These are phyloP conservation scores for Toxotes lorentzi DNA, from an alignment of 2,797 vertebrate species.

Conservation along the genomic window DNA sequence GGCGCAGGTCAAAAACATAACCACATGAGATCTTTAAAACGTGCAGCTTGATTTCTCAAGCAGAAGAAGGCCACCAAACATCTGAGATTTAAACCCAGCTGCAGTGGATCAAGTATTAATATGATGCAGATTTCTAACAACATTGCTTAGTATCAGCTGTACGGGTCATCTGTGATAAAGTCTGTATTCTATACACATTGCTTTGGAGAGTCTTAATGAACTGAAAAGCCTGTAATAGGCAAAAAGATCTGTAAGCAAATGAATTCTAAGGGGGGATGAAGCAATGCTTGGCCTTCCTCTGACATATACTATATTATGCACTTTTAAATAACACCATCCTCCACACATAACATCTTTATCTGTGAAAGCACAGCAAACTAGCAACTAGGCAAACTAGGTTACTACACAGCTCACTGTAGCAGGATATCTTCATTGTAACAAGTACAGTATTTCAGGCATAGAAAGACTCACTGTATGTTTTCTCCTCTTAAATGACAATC, in stretches of 20 bases:
- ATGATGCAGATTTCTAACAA: not conserved
- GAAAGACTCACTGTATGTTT: not conserved
- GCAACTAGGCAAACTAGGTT: constrained; percentile 13
- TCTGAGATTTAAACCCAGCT: not conserved
- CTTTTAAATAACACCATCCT: constrained; percentile 44
- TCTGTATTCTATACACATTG: constrained; percentile 28
- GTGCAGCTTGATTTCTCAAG: not conserved
- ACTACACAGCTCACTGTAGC: constrained; percentile 28
- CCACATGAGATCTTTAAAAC: not conserved
- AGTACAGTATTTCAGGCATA: not conserved
- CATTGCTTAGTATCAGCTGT: constrained; percentile 13
- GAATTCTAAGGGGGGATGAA: constrained; percentile 9
- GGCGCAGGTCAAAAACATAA: not conserved
- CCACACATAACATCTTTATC: constrained; percentile 38
- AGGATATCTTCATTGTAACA: not conserved
- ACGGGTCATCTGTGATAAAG: not conserved
- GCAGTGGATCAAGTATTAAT: not conserved
- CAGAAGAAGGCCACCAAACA: constrained; percentile 8
- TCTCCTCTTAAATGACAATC: not conserved
- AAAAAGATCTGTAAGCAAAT: constrained; percentile 32
- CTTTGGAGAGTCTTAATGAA: constrained; percentile 43
- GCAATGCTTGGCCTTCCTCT: constrained; percentile 32
- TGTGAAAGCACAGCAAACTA: constrained; percentile 12
- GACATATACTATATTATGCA: constrained; percentile 49
- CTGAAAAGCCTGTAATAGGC: constrained; percentile 11